Evolutionary conservation across 1,140 invertebrate species (phyloP).

Genomic region (Protaetia brevitarsis): DNA sequence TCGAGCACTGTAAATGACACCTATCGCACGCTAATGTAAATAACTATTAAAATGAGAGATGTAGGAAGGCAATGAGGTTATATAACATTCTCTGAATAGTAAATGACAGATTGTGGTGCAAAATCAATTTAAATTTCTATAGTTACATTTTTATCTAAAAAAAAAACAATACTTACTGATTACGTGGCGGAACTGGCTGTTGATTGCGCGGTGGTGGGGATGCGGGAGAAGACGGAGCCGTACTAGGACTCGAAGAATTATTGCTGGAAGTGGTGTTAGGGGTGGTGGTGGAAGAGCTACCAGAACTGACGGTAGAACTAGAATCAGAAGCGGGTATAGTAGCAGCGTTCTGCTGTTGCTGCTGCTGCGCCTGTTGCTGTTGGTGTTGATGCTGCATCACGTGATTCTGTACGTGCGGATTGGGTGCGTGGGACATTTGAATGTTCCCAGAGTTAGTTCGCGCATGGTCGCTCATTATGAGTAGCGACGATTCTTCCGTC

Average conservation of each 20-base stretch:
- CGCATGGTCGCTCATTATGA: slow-evolving; percentile 58
- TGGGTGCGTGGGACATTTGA: slow-evolving; percentile 12
- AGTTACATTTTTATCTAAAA: not conserved
- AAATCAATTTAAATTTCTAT: not conserved
- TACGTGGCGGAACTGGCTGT: slow-evolving; percentile 49
- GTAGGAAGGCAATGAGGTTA: no score
- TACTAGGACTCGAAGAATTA: slow-evolving; percentile 61
- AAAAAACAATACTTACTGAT: slow-evolving; percentile 39
- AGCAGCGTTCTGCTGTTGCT: not conserved
- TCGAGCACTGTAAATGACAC: no score
- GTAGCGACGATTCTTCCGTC: slow-evolving; percentile 57
- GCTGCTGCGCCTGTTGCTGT: no score
- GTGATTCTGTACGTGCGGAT: slow-evolving; percentile 4
- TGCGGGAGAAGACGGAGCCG: slow-evolving; percentile 53
- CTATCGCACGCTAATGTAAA: no score
- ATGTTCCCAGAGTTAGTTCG: slow-evolving; percentile 33
- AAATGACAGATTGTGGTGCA: no score
- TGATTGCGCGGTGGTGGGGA: slow-evolving; percentile 50
- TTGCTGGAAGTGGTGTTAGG: slow-evolving; percentile 62
- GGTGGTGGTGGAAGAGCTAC: slow-evolving; percentile 58
- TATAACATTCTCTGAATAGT: no score
- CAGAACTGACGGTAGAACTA: slow-evolving; percentile 55
- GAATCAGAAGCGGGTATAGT: slow-evolving; percentile 51
- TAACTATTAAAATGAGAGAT: no score
- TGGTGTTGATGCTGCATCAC: not conserved